These are phyloP conservation scores for Chaetodon auriga DNA, from an alignment of 2,113 vertebrate species.

Conservation along the genomic window DNA sequence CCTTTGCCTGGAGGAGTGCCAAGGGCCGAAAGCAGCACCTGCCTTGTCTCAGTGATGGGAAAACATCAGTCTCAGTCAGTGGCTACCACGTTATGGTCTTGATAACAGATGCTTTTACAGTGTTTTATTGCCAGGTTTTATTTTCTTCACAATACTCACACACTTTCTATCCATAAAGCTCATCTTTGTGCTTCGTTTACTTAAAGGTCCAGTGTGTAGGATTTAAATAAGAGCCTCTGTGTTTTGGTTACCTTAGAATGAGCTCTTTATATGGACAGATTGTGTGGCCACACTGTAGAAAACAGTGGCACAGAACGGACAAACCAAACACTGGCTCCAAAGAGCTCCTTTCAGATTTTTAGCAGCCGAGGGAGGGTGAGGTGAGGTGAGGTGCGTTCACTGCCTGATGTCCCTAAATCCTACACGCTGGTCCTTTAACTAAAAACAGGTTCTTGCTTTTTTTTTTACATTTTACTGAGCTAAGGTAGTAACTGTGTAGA, in stretches of 20 bases:
- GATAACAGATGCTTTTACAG: constrained; percentile 53
- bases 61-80: constrained; percentile 57
- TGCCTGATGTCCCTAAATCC: too few species aligned
- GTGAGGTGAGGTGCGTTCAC: too few species aligned
- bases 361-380: too few species aligned
- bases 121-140: constrained; percentile 34
- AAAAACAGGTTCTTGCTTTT: constrained; percentile 41
- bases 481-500: constrained; percentile 37
- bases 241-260: too few species aligned
- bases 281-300: too few species aligned
- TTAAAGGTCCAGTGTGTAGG: not conserved
- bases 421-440: too few species aligned
- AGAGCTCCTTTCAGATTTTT: too few species aligned
- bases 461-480: constrained; percentile 45
- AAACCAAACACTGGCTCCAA: too few species aligned
- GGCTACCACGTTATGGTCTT: constrained; percentile 45
- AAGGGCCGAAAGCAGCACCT: constrained; percentile 52
- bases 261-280: too few species aligned
- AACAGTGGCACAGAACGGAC: too few species aligned
- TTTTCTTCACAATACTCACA: constrained; percentile 10
- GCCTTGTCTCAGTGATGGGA: constrained; percentile 52
- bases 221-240: too few species aligned
- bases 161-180: constrained; percentile 17
- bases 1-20: constrained; percentile 60
- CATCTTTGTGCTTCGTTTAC: constrained; percentile 58